These are phyloP conservation scores for Carlito syrichta DNA, from an alignment of 2,113 vertebrate species.

Conservation along the genomic window DNA sequence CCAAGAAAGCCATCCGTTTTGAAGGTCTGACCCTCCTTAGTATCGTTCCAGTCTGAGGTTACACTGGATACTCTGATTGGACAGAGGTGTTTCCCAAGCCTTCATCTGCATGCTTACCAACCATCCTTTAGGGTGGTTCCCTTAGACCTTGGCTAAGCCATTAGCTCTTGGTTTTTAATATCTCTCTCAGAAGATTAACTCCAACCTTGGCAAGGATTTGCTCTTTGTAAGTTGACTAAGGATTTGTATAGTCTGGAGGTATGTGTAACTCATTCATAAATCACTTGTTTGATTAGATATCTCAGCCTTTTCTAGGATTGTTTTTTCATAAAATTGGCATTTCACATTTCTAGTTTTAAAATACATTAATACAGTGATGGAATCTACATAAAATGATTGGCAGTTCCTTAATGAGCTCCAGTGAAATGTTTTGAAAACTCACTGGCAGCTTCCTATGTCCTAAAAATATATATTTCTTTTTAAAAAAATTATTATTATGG, in stretches of 20 bases:
- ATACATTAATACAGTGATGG: background rate
- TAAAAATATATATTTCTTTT: background rate
- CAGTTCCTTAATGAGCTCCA: background rate
- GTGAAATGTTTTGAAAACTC: background rate
- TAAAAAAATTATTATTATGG: no score
- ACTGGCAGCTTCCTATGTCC: background rate
- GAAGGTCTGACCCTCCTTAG: background rate
- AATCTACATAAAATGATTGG: background rate
- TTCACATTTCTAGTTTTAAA: slow-evolving; percentile 20
- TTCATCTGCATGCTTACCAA: background rate
- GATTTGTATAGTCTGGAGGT: background rate
- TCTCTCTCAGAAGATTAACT: background rate
- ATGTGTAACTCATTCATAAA: background rate
- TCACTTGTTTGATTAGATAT: background rate
- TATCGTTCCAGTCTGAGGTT: background rate
- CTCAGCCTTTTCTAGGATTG: background rate
- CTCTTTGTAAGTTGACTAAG: background rate
- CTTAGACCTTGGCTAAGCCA: background rate
- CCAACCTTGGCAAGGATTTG: background rate
- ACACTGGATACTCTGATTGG: background rate
- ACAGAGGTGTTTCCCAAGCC: background rate
- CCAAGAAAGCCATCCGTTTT: background rate
- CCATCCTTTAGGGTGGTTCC: background rate
- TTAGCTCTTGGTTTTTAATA: background rate
- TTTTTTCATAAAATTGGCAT: background rate